Conservation (phyloP, 2,113 vertebrate genomes). For the Archocentrus centrarchus region DNA sequence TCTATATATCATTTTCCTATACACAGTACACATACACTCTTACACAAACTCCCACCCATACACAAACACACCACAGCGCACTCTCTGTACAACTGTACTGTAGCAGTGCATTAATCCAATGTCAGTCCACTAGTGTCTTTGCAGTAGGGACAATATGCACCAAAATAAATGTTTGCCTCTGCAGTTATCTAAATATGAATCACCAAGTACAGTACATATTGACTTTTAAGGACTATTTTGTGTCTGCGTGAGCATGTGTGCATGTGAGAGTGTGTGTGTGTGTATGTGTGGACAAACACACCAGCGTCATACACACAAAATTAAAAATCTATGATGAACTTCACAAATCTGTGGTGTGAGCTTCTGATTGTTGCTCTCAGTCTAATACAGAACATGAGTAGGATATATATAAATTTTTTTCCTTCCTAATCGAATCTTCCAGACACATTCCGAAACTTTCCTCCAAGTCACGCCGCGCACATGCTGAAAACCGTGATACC, state of each 20-base stretch:
- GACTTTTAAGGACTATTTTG: constrained; percentile 31
- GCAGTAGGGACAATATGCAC: constrained; percentile 42
- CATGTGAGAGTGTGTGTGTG: neutral
- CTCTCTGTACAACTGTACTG: constrained; percentile 39
- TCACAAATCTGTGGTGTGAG: constrained; percentile 70
- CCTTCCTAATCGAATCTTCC: constrained; percentile 16
- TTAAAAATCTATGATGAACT: constrained; percentile 83
- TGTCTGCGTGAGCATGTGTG: constrained; percentile 28
- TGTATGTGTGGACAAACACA: constrained; percentile 53
- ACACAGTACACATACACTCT: constrained; percentile 63
- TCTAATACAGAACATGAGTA: constrained; percentile 32
- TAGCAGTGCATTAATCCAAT: constrained; percentile 34
- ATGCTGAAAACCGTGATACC: neutral
- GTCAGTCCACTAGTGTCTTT: constrained; percentile 60
- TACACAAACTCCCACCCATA: constrained; percentile 47
- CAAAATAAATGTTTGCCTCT: constrained; percentile 29
- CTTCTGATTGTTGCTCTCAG: constrained; percentile 68
- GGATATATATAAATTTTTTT: constrained; percentile 13
- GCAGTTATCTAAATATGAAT: constrained; percentile 24
- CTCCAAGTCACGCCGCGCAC: neutral
- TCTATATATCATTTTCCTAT: constrained; percentile 65
- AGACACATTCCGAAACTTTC: constrained; percentile 56
- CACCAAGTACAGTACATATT: constrained; percentile 49
- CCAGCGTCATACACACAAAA: constrained; percentile 30
- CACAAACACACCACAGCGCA: constrained; percentile 59